A percentile compares a stretch with the other conserved stretches of the same genome.
phyloP scores from a whole-genome alignment of 2,113 vertebrate genomes.

The Laterallus jamaicensis region DNA sequence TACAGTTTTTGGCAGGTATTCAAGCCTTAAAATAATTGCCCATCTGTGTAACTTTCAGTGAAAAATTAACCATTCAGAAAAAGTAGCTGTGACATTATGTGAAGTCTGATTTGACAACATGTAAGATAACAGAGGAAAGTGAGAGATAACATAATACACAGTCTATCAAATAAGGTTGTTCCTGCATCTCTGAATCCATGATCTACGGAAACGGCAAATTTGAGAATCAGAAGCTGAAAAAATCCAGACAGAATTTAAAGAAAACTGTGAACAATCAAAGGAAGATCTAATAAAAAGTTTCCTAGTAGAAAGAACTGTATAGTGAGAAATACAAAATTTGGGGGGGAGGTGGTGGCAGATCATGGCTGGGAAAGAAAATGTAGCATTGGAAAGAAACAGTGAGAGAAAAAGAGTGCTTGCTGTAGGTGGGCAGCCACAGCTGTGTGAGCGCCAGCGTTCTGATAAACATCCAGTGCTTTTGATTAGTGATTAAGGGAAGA shows the following conservation, averaged over 20 bases:
- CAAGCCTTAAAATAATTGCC: conserved; percentile 57
- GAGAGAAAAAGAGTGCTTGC: background rate
- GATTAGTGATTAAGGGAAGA: background rate
- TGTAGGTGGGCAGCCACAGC: background rate
- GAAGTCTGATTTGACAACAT: conserved; percentile 54
- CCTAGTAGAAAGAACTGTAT: background rate
- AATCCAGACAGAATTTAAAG: background rate
- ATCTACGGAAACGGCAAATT: background rate
- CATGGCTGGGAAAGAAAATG: background rate
- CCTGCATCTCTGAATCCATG: background rate
- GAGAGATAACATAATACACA: conserved; percentile 15
- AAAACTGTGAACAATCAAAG: background rate
- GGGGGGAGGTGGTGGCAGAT: accelerated
- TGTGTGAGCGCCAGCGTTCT: background rate
- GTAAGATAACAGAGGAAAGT: conserved; percentile 11
- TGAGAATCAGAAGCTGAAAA: background rate
- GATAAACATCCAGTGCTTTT: background rate
- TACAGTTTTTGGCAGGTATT: conserved; percentile 44
- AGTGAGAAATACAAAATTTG: background rate
- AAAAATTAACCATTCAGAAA: conserved; percentile 45
- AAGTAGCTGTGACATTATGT: conserved; percentile 43
- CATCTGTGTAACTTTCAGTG: conserved; percentile 55
- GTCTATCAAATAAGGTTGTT: conserved; percentile 14
- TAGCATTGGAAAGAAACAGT: background rate
- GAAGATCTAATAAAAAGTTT: background rate